These are phyloP conservation scores for Onychomys leucogaster DNA, from an alignment of 2,797 vertebrate genomes.

Conservation along the genomic window DNA sequence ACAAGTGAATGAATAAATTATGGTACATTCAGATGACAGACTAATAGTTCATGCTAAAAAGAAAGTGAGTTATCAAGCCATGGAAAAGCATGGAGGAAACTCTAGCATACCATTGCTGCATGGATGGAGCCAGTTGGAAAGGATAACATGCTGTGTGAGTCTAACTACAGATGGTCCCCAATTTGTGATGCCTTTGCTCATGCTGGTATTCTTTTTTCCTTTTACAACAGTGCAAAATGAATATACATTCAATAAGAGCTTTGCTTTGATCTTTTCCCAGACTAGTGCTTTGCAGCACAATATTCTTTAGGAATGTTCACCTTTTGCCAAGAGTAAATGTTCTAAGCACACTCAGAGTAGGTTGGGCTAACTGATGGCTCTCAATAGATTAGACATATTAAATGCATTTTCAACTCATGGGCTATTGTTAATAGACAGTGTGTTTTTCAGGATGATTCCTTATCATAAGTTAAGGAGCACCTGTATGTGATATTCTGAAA, in stretches of 20 bases:
- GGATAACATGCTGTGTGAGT: not conserved
- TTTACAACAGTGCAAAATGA: not conserved
- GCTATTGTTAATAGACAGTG: not conserved
- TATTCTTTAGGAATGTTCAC: not conserved
- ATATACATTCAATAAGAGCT: not conserved
- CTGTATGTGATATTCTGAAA: not conserved
- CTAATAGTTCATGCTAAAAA: not conserved
- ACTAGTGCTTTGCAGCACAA: not conserved
- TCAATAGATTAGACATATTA: not conserved
- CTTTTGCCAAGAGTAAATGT: not conserved
- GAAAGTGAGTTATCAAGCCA: constrained; percentile 18
- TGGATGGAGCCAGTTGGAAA: constrained; percentile 16
- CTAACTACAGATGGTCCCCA: not conserved
- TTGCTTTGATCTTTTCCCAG: not conserved
- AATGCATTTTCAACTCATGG: not conserved
- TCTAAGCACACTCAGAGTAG: not conserved
- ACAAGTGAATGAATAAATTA: not conserved
- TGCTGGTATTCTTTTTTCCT: no score
- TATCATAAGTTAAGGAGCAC: not conserved
- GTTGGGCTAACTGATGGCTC: not conserved
- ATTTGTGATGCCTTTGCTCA: not conserved
- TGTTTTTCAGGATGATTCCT: not conserved
- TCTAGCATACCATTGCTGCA: not conserved
- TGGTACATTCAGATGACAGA: not conserved
- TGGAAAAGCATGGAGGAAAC: not conserved